Percentiles rank a stretch among this genome's conserved stretches.
Evolutionary conservation across 2,797 vertebrate genomes (phyloP).

Genomic region (Ispidina picta): DNA sequence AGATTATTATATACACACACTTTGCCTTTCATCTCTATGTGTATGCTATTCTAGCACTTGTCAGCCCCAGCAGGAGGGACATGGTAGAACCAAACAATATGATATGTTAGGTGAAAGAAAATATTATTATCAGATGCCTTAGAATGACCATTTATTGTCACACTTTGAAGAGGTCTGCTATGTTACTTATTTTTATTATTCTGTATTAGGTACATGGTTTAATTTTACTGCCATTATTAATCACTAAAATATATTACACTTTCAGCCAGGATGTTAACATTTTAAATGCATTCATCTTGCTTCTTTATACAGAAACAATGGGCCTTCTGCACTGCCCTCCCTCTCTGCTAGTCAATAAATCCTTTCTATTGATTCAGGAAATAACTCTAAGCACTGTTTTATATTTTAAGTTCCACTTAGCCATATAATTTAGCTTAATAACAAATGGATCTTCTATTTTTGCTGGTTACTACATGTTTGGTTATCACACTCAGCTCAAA

Average conservation of each 20-base stretch:
- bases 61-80: conserved; percentile 58
- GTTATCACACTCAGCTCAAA: conserved; percentile 66
- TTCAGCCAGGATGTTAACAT: conserved; percentile 61
- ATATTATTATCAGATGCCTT: conserved; percentile 11
- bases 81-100: conserved; percentile 56
- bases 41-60: conserved; percentile 55
- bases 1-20: conserved; percentile 33
- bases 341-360: conserved; percentile 67
- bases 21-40: conserved; percentile 60
- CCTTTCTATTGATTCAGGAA: conserved; percentile 74
- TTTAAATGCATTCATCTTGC: conserved; percentile 75
- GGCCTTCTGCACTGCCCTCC: conserved; percentile 58
- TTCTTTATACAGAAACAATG: conserved; percentile 69
- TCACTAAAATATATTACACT: conserved; percentile 68
- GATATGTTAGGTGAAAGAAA: conserved; percentile 65
- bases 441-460: conserved; percentile 70
- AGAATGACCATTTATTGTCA: conserved; percentile 58
- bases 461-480: conserved; percentile 65
- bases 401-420: conserved; percentile 72
- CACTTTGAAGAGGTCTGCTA: conserved; percentile 34
- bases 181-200: conserved; percentile 62
- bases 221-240: conserved; percentile 73
- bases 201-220: conserved; percentile 52
- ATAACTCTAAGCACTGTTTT: conserved; percentile 73
- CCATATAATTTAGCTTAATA: conserved; percentile 73